Conservation (phyloP, 1,140 invertebrate genomes). For the Drosophila chauvacae region DNA sequence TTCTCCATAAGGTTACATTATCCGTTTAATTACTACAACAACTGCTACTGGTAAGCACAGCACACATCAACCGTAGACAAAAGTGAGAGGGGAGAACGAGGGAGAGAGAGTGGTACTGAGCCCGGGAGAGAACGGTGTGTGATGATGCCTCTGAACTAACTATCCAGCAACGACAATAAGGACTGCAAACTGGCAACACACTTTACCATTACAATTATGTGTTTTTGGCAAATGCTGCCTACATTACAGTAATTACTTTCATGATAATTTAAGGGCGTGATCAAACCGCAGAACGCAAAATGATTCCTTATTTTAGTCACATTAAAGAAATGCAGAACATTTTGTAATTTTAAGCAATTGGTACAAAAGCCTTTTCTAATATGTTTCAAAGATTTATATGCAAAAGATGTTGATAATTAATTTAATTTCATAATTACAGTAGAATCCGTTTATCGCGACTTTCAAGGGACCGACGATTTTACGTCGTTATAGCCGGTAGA, state of each 20-base stretch:
- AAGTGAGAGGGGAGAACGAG: constrained; percentile 9
- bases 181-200: constrained; percentile 30
- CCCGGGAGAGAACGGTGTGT: constrained; percentile 28
- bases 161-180: constrained; percentile 39
- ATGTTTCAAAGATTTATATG: background rate
- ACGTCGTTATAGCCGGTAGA: too few relatives aligned
- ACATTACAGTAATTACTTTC: background rate
- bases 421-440: background rate
- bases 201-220: constrained; percentile 5
- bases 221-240: constrained; percentile 6
- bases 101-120: constrained; percentile 14
- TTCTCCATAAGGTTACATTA: constrained; percentile 84
- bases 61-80: constrained; percentile 24
- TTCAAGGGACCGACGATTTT: too few relatives aligned
- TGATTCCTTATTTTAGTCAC: background rate
- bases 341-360: constrained; percentile 1
- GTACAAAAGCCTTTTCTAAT: background rate
- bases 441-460: too few relatives aligned
- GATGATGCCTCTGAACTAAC: constrained; percentile 25
- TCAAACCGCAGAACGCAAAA: background rate
- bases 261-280: constrained; percentile 7
- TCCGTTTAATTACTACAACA: constrained; percentile 85
- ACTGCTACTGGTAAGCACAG: constrained; percentile 75
- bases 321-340: background rate
- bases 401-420: background rate